A percentile compares a stretch with the other conserved stretches of the same genome.
phyloP scores from a whole-genome alignment of 2,797 vertebrate genomes.

The Botia kubotai region DNA sequence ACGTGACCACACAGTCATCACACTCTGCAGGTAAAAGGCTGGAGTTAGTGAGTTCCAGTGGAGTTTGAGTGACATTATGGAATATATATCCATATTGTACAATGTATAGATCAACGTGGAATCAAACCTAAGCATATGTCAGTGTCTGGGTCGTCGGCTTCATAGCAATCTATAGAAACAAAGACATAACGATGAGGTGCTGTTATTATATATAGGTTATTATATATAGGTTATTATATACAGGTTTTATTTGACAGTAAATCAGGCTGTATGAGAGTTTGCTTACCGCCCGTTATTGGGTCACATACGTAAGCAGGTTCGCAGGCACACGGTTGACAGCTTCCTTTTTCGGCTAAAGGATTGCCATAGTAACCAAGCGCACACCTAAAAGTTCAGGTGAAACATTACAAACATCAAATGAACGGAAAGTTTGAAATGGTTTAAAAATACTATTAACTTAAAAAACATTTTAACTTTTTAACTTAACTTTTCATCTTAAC shows the following conservation, averaged over 20 bases:
- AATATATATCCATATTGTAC: not conserved
- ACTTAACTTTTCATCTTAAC: no score
- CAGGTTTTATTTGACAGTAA: no score
- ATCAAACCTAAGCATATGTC: slow-evolving; percentile 80
- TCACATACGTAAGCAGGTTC: slow-evolving; percentile 79
- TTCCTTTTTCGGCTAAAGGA: slow-evolving; percentile 76
- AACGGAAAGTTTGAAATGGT: no score
- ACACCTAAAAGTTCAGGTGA: slow-evolving; percentile 76
- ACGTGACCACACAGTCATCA: slow-evolving; percentile 78
- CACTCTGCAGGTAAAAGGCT: slow-evolving; percentile 75
- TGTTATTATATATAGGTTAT: not conserved
- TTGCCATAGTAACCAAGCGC: slow-evolving; percentile 87
- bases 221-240: no score
- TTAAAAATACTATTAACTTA: no score
- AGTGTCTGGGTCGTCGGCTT: slow-evolving; percentile 71
- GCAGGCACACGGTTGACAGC: slow-evolving; percentile 84
- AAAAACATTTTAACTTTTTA: no score
- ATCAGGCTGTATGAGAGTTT: not conserved
- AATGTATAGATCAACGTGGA: not conserved
- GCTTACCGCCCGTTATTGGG: slow-evolving; percentile 82
- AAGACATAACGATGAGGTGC: not conserved
- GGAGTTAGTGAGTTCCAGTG: not conserved
- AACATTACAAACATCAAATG: not conserved
- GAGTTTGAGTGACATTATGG: no score
- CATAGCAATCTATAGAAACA: slow-evolving; percentile 78